Conservation (phyloP, 2,888 invertebrate species). For the Fragum whitleyi region DNA sequence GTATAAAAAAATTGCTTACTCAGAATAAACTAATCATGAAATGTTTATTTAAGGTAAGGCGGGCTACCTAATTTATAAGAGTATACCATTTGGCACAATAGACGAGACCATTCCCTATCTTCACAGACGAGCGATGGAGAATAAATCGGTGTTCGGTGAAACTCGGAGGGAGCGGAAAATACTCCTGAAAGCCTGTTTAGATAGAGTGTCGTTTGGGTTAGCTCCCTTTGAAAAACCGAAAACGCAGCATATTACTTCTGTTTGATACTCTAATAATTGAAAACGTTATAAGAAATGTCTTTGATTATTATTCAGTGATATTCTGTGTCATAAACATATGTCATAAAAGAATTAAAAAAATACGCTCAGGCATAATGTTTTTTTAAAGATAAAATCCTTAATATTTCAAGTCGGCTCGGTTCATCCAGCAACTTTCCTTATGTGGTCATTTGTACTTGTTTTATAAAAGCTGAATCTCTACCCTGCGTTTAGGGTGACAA, state of each 20-base stretch:
- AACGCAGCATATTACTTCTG: background rate
- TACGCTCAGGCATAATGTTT: too few relatives aligned
- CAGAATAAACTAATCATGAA: too few relatives aligned
- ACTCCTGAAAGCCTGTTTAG: conserved; percentile 64
- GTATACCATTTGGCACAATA: conserved; percentile 85
- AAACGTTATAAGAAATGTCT: background rate
- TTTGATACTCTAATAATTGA: background rate
- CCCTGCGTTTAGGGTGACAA: too few relatives aligned
- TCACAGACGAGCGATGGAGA: conserved; percentile 85
- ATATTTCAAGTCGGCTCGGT: too few relatives aligned
- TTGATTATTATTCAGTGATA: background rate
- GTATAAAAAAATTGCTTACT: too few relatives aligned
- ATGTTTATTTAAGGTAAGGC: too few relatives aligned
- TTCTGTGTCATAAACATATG: too few relatives aligned
- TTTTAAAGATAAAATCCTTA: too few relatives aligned
- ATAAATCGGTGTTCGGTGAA: conserved; percentile 85
- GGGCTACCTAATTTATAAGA: conserved; percentile 85
- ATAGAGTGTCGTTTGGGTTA: conserved; percentile 44
- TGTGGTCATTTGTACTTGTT: too few relatives aligned
- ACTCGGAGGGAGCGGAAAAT: conserved; percentile 83
- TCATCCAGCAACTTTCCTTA: too few relatives aligned
- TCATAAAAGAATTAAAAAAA: too few relatives aligned
- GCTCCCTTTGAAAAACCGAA: background rate
- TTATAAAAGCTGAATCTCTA: too few relatives aligned
- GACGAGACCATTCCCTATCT: conserved; percentile 85